A percentile compares a stretch with the other conserved stretches of the same genome.
These are phyloP conservation scores for Botia almorhae DNA, from an alignment of 2,797 vertebrate genomes.

Conservation along the genomic window DNA sequence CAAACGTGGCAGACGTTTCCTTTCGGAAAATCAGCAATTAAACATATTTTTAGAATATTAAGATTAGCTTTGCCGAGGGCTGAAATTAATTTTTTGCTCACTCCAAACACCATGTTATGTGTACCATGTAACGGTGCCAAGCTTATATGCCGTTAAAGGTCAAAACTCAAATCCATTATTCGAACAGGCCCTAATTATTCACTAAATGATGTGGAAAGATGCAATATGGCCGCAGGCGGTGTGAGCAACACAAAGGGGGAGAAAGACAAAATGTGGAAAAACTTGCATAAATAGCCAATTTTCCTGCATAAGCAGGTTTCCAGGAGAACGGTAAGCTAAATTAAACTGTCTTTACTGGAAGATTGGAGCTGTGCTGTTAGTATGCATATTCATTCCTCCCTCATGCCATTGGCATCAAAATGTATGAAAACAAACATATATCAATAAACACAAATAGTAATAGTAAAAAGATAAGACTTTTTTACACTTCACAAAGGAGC, in stretches of 20 bases:
- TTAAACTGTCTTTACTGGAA: slow-evolving; percentile 36
- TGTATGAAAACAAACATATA: slow-evolving; percentile 2
- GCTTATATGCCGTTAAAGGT: slow-evolving; percentile 54
- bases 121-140: neutral
- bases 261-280: slow-evolving; percentile 80
- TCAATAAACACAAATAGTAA: neutral
- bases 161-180: slow-evolving; percentile 62
- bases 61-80: too few relatives aligned
- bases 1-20: neutral
- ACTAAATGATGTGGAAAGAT: slow-evolving; percentile 82
- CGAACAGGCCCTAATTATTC: slow-evolving; percentile 77
- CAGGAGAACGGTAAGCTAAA: slow-evolving; percentile 53
- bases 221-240: slow-evolving; percentile 71
- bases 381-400: slow-evolving; percentile 25
- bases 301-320: slow-evolving; percentile 72
- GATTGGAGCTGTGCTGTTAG: slow-evolving; percentile 38
- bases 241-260: slow-evolving; percentile 63
- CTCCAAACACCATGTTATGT: too few relatives aligned
- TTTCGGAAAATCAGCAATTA: too few relatives aligned
- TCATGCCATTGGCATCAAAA: neutral
- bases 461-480: neutral
- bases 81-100: too few relatives aligned
- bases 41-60: neutral
- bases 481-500: too few relatives aligned
- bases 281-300: slow-evolving; percentile 71